Percentiles rank a stretch among this genome's conserved stretches.
Evolutionary conservation across 1,140 invertebrate species (phyloP).

Genomic region (Whitmania pigra): DNA sequence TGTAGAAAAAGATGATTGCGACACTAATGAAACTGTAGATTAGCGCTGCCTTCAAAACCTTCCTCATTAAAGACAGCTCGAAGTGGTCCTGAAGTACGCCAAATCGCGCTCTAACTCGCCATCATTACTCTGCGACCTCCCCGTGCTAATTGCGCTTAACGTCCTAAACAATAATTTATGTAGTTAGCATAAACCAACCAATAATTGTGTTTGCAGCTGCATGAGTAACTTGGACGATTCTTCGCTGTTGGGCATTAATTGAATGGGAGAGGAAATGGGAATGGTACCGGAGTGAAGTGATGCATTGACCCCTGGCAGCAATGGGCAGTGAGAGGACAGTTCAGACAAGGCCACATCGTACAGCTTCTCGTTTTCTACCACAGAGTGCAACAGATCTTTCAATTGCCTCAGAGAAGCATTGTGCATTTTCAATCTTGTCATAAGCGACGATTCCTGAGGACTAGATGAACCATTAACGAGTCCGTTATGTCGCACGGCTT

Average conservation of each 20-base stretch:
- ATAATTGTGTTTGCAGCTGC: not conserved
- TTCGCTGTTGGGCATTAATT: not conserved
- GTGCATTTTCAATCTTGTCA: not conserved
- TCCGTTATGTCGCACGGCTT: not conserved
- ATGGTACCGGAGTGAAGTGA: not conserved
- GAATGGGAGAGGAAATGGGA: not conserved
- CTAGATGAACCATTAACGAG: not conserved
- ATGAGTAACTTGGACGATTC: not conserved
- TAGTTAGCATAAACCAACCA: not conserved
- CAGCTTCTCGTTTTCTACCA: not conserved
- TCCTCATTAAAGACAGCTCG: no score
- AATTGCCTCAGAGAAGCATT: not conserved
- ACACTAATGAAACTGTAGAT: no score
- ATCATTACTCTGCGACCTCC: no score
- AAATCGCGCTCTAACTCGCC: no score
- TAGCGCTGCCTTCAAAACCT: not conserved
- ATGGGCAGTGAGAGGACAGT: not conserved
- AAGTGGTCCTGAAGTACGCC: no score
- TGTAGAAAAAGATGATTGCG: not conserved
- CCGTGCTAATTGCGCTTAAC: no score
- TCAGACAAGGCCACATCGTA: not conserved
- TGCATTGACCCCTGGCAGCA: not conserved
- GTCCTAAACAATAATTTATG: no score
- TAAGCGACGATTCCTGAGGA: not conserved
- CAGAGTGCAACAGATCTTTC: slow-evolving; percentile 1